Evolutionary conservation across 2,888 invertebrate genomes (phyloP).

Genomic region (Cryptosula pallasiana): DNA sequence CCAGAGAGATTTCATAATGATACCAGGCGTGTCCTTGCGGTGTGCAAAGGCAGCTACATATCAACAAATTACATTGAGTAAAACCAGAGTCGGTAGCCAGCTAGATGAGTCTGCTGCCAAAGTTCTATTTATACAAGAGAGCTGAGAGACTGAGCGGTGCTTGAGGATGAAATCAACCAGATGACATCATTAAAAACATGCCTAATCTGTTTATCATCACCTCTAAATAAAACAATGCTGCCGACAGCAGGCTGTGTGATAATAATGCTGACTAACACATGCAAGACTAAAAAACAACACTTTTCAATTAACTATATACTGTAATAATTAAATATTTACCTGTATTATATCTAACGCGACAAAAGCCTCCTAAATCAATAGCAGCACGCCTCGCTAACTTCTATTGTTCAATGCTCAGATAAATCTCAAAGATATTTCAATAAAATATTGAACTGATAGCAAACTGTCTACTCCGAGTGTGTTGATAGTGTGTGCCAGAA

Average conservation of each 20-base stretch:
- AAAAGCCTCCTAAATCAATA: too few relatives aligned
- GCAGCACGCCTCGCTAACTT: too few relatives aligned
- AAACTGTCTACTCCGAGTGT: too few relatives aligned
- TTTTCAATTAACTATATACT: neutral
- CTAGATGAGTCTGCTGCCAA: neutral
- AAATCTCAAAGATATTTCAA: too few relatives aligned
- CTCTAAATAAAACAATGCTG: slow-evolving; percentile 2
- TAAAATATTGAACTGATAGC: too few relatives aligned
- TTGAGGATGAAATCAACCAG: neutral
- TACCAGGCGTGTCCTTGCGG: neutral
- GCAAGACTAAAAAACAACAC: neutral
- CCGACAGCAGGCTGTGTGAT: neutral
- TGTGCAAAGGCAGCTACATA: neutral
- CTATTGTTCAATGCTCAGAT: too few relatives aligned
- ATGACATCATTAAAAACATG: slow-evolving; percentile 20
- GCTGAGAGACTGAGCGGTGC: neutral
- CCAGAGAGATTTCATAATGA: neutral
- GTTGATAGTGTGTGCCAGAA: too few relatives aligned
- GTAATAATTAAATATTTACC: neutral
- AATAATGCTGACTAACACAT: neutral
- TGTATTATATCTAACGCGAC: neutral
- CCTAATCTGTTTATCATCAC: neutral
- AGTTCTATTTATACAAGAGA: neutral
- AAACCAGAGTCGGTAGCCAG: neutral
- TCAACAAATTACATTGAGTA: neutral